Percentiles rank a stretch among this genome's conserved stretches.
Conservation (phyloP, 2,797 vertebrate genomes). For the Naso thynnoides region DNA sequence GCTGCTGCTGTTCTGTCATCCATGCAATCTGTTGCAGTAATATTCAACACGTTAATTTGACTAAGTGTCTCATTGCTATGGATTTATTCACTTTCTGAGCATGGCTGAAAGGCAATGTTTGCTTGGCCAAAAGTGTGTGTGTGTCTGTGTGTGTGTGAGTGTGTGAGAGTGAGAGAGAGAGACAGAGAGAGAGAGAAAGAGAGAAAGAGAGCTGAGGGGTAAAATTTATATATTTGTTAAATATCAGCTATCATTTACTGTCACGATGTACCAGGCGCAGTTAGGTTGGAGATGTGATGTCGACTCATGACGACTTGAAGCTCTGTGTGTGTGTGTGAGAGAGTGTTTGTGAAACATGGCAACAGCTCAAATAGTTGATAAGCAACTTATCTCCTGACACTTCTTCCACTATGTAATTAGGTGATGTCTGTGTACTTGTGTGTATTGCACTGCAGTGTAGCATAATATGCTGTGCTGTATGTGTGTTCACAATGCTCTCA, state of each 20-base stretch:
- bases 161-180: conserved; percentile 12
- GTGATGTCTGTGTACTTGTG: conserved; percentile 15
- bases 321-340: neutral
- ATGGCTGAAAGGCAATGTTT: conserved; percentile 34
- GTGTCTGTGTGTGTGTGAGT: conserved; percentile 14
- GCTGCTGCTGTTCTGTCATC: conserved; percentile 40
- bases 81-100: conserved; percentile 66
- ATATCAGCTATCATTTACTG: conserved; percentile 49
- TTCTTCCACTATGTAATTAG: conserved; percentile 44
- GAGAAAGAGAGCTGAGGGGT: neutral
- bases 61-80: conserved; percentile 61
- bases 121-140: conserved; percentile 20
- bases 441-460: neutral
- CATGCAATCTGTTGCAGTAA: conserved; percentile 33
- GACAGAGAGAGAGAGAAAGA: neutral
- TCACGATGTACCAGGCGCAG: conserved; percentile 39
- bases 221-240: conserved; percentile 56
- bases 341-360: conserved; percentile 3
- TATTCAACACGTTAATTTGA: conserved; percentile 59
- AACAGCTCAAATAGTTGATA: conserved; percentile 37
- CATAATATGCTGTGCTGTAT: neutral
- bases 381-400: conserved; percentile 39
- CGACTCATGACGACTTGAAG: neutral
- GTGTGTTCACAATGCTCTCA: neutral
- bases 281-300: conserved; percentile 37